Conservation (phyloP, 2,888 invertebrate species). For the Anodontia alba region DNA sequence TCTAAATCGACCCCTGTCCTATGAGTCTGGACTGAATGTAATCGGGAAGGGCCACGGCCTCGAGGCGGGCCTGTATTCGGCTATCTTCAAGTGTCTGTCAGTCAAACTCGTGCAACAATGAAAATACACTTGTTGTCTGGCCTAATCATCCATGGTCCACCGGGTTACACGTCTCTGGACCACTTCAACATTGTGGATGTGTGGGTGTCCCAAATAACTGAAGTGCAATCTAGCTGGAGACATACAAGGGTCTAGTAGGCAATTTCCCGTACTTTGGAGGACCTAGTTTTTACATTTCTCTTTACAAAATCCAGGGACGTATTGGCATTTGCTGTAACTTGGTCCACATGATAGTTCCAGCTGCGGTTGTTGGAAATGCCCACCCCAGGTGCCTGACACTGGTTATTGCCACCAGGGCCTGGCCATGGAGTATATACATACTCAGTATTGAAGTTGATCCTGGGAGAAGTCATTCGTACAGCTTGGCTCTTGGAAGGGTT, state of each 20-base stretch:
- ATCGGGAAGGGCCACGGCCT: not conserved
- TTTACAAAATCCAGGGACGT: not conserved
- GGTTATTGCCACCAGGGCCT: not conserved
- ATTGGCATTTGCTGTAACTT: not conserved
- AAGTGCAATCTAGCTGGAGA: not conserved
- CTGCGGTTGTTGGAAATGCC: not conserved
- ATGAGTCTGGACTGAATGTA: not conserved
- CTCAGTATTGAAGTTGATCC: not conserved
- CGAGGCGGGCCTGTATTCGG: not conserved
- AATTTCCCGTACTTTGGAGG: not conserved
- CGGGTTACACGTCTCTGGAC: not conserved
- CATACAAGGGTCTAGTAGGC: not conserved
- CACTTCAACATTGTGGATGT: not conserved
- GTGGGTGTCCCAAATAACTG: not conserved
- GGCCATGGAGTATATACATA: not conserved
- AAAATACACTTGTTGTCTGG: not conserved
- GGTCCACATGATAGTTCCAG: not conserved
- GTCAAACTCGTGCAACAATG: not conserved
- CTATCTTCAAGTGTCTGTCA: not conserved
- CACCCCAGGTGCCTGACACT: not conserved
- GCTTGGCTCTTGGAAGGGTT: not conserved
- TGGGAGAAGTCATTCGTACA: not conserved
- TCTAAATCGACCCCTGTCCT: no score
- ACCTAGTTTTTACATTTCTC: not conserved
- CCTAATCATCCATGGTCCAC: not conserved